Base-by-base conservation (phyloP, 2,797 vertebrate species). In the Paramormyrops hopkinsi region DNA sequence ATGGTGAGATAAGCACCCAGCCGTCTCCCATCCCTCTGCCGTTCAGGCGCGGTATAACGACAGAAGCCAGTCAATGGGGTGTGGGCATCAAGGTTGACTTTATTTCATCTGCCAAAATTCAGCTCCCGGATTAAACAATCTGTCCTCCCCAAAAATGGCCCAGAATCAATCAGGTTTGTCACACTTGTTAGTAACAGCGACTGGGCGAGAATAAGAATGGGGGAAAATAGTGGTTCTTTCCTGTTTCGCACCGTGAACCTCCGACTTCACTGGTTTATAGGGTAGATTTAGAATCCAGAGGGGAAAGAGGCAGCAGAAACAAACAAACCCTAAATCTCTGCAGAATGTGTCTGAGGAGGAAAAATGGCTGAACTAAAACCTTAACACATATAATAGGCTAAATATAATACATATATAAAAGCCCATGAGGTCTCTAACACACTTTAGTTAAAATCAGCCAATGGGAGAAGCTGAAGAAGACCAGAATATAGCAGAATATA, bases 21-120 rank as follows among this genome's bases (percentile, higher is more conserved):
- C 79, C 44, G n/a, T 51, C 82, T 89, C 79, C 76, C 79, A 56
- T 89, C 88, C 79, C 82, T 53, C 53, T 51, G 82, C 46, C 82
- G 56, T 62, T 86, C 82, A 50, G 90, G 89, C 88, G 83, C 90
- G 90, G 92, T 90, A 37, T 88, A 88, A 90, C 90, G 91, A 84
- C 25, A 59, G 85, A 86, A 33, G 89, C 82, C 19, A 89, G 90
- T 90, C 90, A 91, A 91, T 91, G 92, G 92, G 88, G 92, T 89
- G 83, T 88, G 69, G 19, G 87, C 25, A 86, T 90, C 91, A 89
- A 90, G 92, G 92, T 90, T 90, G 90, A 91, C 92, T 92, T 92
- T 92, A 91, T 92, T 92, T 92, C 91, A 91, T 91, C 91, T 93
- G 92, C 92, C 91, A 90, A 93, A 93, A 93, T 91, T 92, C 46